phyloP scores from a whole-genome alignment of 2,113 vertebrate genomes.

The Toxotes jaculatrix region DNA sequence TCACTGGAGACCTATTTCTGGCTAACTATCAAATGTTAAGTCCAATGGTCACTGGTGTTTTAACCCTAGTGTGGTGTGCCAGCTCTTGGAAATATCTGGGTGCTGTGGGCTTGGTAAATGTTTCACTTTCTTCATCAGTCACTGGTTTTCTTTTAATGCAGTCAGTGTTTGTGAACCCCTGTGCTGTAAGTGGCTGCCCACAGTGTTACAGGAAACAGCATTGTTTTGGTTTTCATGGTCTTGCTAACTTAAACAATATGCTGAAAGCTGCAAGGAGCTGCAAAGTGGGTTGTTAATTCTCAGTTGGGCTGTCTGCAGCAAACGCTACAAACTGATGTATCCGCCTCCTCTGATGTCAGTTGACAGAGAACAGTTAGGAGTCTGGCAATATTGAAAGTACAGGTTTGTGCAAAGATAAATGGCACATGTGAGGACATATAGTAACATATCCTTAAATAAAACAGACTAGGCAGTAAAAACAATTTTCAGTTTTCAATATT shows the following conservation, averaged over 20 bases:
- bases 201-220: conserved; percentile 53
- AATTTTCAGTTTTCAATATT: not conserved
- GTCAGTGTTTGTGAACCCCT: not conserved
- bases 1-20: conserved; percentile 4
- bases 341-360: conserved; percentile 10
- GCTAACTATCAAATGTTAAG: conserved; percentile 31
- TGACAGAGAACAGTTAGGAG: not conserved
- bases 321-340: not conserved
- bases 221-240: conserved; percentile 18
- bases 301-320: conserved; percentile 2
- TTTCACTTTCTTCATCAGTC: conserved; percentile 50
- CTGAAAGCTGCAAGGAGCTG: conserved; percentile 34
- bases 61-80: not conserved
- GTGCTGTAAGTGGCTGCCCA: conserved; percentile 17
- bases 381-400: not conserved
- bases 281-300: conserved; percentile 14
- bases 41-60: conserved; percentile 49
- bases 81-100: conserved; percentile 14
- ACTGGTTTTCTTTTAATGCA: not conserved
- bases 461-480: not conserved
- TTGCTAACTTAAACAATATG: conserved; percentile 11
- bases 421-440: not conserved
- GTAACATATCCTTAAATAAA: not conserved
- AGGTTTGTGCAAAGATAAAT: not conserved
- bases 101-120: conserved; percentile 45